phyloP scores from a whole-genome alignment of 1,140 invertebrate species.

The Apis cerana region DNA sequence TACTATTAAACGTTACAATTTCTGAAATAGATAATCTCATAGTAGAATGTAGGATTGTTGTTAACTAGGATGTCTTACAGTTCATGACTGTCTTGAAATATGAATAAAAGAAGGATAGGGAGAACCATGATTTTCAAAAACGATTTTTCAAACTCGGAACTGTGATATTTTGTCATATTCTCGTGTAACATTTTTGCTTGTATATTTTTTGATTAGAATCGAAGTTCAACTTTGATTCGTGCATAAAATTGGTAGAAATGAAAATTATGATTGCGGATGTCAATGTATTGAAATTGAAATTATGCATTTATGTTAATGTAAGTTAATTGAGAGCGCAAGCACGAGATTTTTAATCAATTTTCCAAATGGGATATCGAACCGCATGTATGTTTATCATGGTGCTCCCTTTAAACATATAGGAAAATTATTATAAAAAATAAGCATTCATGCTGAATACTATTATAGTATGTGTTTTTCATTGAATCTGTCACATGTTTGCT shows the following conservation, averaged over 20 bases:
- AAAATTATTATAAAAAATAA: conserved; percentile 70
- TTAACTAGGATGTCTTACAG: conserved; percentile 75
- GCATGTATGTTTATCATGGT: conserved; percentile 65
- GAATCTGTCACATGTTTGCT: conserved; percentile 62
- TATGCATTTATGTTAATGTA: conserved; percentile 65
- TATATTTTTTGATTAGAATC: conserved; percentile 55
- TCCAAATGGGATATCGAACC: conserved; percentile 65
- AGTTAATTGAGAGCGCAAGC: conserved; percentile 51
- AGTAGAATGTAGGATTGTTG: conserved; percentile 76
- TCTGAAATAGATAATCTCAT: conserved; percentile 75
- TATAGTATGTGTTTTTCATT: conserved; percentile 61
- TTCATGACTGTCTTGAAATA: conserved; percentile 62
- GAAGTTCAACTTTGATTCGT: conserved; percentile 42
- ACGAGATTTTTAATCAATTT: conserved; percentile 69
- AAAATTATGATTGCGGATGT: conserved; percentile 19
- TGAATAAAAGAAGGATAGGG: conserved; percentile 59
- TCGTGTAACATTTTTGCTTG: conserved; percentile 63
- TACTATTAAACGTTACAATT: conserved; percentile 74
- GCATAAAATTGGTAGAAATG: conserved; percentile 40
- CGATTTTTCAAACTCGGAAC: conserved; percentile 71
- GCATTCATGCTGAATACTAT: conserved; percentile 67
- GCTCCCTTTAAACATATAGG: conserved; percentile 69
- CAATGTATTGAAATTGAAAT: conserved; percentile 52
- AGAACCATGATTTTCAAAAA: conserved; percentile 71
- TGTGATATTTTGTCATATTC: conserved; percentile 76